Percentiles rank a stretch among this genome's conserved stretches.
Conservation (phyloP, 2,888 invertebrate genomes). For the Hoplodrina blanda region DNA sequence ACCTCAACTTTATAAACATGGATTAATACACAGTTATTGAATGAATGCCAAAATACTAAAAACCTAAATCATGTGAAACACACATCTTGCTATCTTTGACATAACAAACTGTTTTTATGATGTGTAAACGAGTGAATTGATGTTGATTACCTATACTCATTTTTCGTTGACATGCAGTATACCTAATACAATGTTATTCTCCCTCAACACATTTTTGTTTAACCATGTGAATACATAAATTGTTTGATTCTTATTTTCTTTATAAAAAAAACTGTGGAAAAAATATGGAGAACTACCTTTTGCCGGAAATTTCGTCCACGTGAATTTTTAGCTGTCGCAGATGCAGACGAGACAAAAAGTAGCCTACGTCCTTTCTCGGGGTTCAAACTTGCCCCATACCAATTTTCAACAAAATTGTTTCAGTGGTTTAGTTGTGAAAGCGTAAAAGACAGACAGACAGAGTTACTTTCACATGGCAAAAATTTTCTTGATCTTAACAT, state of each 20-base stretch:
- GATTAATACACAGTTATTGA: not conserved
- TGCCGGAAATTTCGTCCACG: too few relatives aligned
- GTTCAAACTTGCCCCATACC: too few relatives aligned
- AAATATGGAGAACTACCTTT: too few relatives aligned
- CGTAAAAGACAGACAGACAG: too few relatives aligned
- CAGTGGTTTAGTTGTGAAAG: too few relatives aligned
- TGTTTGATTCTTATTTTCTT: not conserved
- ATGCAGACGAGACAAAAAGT: too few relatives aligned
- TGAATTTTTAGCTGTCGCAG: too few relatives aligned
- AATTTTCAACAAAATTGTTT: too few relatives aligned
- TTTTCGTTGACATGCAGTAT: not conserved
- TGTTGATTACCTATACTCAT: constrained; percentile 1
- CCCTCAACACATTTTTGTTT: not conserved
- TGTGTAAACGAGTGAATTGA: not conserved
- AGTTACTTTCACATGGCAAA: too few relatives aligned
- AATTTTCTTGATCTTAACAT: too few relatives aligned
- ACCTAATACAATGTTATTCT: constrained; percentile 8
- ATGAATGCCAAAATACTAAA: constrained; percentile 1
- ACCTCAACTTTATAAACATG: not conserved
- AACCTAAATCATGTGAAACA: constrained; percentile 12
- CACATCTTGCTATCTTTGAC: constrained; percentile 3
- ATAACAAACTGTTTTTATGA: constrained; percentile 25
- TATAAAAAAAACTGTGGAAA: not conserved
- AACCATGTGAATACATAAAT: constrained; percentile 18
- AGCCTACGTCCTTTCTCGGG: too few relatives aligned